A percentile compares a stretch with the other conserved stretches of the same genome.
Conservation (phyloP, 2,797 vertebrate genomes). For the Melopsittacus undulatus region DNA sequence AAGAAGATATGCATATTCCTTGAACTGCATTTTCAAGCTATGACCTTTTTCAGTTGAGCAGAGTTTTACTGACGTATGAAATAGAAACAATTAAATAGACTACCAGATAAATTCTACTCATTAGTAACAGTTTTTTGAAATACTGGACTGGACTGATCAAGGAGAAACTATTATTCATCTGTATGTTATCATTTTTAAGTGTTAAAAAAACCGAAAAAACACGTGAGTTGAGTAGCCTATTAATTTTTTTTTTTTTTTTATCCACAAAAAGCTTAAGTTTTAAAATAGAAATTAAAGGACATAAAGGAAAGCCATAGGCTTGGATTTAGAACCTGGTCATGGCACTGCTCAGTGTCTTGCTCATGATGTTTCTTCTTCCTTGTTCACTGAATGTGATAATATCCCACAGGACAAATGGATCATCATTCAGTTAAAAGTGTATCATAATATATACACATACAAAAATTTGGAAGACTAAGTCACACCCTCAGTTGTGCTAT, state of each 20-base stretch:
- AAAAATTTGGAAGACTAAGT: not conserved
- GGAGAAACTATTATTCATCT: not conserved
- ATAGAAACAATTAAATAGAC: constrained; percentile 36
- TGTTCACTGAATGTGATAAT: not conserved
- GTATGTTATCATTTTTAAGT: not conserved
- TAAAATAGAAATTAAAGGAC: not conserved
- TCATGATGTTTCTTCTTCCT: not conserved
- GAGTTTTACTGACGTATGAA: constrained; percentile 41
- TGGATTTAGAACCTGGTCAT: not conserved
- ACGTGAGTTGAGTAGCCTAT: not conserved
- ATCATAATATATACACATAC: not conserved
- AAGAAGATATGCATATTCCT: not conserved
- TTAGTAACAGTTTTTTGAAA: constrained; percentile 13
- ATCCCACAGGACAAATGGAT: not conserved
- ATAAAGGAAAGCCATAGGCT: not conserved
- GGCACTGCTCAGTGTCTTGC: not conserved
- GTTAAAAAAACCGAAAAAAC: not conserved
- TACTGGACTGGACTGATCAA: not conserved
- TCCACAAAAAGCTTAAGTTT: not conserved
- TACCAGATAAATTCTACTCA: not conserved
- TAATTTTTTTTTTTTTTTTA: not conserved
- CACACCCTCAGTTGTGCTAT: not conserved
- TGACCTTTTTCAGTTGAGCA: constrained; percentile 19
- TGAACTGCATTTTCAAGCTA: not conserved
- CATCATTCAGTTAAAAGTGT: not conserved